Evolutionary conservation across 2,888 invertebrate species (phyloP), one percentile per base, ranked within the genome.

Genomic region (Rosalia funebris): DNA sequence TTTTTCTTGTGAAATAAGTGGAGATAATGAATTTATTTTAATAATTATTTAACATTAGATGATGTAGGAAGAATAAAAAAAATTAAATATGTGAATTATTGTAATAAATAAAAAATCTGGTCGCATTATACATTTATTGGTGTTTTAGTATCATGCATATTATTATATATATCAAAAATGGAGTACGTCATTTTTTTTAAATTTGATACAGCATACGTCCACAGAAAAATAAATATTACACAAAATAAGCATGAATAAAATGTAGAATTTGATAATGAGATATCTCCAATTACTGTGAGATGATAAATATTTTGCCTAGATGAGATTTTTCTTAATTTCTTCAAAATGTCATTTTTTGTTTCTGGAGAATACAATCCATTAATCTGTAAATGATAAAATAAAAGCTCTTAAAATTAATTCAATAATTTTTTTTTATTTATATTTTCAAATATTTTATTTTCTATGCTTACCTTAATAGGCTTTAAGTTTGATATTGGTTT

Each of bases 381-480:
- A n/a, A n/a, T n/a, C n/a, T n/a, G 4, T 25, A 25, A 25, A n/a
- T n/a, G n/a, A n/a, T n/a, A 25, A 25, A 25, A 25, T 25, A 25
- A 25, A 25, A 5, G 25, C n/a, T n/a, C n/a, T n/a, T n/a, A n/a
- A n/a, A n/a, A n/a, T n/a, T n/a, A n/a, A n/a, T n/a, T n/a, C n/a
- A n/a, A n/a, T n/a, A n/a, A n/a, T n/a, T n/a, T n/a, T n/a, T n/a
- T n/a, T n/a, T n/a, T 25, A 25, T 25, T 25, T 25, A 7, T 7
- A 25, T 25, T 25, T 25, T 5, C 7, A 25, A 25, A 25, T 25
- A 7, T 5, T 5, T 25, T 25, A 25, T 25, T 25, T 3, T 16
- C 11, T 25, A 12, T 7, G 14, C 42, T 62, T 60, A 69, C 68
- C 41, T 65, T 56, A 41, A 67, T 47, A 10, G 65, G 48, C 14